Evolutionary conservation across 1,140 invertebrate genomes (phyloP).

Genomic region (Phenacoccus solenopsis): DNA sequence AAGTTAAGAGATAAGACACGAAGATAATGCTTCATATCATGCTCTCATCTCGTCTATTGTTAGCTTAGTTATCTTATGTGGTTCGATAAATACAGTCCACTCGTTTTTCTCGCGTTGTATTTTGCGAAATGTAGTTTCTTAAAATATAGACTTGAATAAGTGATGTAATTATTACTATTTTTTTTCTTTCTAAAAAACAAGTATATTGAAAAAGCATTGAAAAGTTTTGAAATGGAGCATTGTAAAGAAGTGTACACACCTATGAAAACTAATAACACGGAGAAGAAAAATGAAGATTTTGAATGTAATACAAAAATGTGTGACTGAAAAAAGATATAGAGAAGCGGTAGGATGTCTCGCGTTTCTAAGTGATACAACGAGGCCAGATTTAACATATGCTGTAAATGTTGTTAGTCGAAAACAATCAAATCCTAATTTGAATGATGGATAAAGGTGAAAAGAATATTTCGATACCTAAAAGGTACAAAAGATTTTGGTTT

Average conservation of each 20-base stretch:
- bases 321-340: slow-evolving; percentile 27
- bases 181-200: no score
- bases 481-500: slow-evolving; percentile 29
- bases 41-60: no score
- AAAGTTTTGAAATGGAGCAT: slow-evolving; percentile 21
- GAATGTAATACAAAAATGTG: slow-evolving; percentile 19
- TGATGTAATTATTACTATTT: no score
- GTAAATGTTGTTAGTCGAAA: slow-evolving; percentile 30
- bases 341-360: slow-evolving; percentile 33
- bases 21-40: no score
- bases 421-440: slow-evolving; percentile 25
- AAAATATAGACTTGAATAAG: no score
- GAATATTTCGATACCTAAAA: slow-evolving; percentile 34
- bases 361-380: slow-evolving; percentile 29
- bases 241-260: slow-evolving; percentile 18
- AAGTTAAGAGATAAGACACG: no score
- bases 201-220: slow-evolving; percentile 19
- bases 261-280: not conserved
- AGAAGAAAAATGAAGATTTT: not conserved
- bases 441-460: slow-evolving; percentile 32
- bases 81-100: no score
- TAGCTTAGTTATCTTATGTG: no score
- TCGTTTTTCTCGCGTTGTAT: no score
- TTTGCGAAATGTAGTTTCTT: no score
- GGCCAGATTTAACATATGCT: slow-evolving; percentile 35